phyloP scores from a whole-genome alignment of 2,113 vertebrate species.

The Bubo bubo region DNA sequence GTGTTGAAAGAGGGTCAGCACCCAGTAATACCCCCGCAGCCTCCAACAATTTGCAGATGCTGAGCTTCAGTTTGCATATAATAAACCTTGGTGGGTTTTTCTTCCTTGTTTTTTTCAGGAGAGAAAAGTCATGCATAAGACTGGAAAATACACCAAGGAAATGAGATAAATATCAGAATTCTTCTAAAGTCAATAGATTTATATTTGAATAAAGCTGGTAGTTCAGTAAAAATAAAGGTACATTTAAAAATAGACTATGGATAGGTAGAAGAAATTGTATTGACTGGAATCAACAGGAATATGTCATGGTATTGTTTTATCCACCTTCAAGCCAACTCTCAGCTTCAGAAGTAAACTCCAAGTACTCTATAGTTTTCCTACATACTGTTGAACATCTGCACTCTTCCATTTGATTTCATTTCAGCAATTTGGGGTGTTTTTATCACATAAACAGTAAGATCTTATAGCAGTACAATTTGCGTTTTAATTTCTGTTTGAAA shows the following conservation, averaged over 20 bases:
- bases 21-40: neutral
- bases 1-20: neutral
- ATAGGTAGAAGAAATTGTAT: neutral
- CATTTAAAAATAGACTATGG: neutral
- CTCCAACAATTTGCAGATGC: neutral
- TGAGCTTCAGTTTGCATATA: neutral
- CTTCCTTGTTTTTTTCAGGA: neutral
- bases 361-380: neutral
- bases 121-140: neutral
- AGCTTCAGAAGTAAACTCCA: neutral
- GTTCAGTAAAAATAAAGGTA: neutral
- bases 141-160: slow-evolving; percentile 31
- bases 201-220: slow-evolving; percentile 17
- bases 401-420: neutral
- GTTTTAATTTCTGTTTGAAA: neutral
- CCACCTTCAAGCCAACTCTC: neutral
- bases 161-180: slow-evolving; percentile 42
- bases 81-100: neutral
- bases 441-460: neutral
- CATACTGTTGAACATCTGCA: neutral
- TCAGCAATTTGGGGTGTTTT: neutral
- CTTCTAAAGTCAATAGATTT: slow-evolving; percentile 37
- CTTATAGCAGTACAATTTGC: neutral
- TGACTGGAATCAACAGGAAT: neutral
- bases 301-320: neutral